A percentile compares a stretch with the other conserved stretches of the same genome.
phyloP scores from a whole-genome alignment of 2,888 invertebrate genomes.

The Drosophila fungiperda region DNA sequence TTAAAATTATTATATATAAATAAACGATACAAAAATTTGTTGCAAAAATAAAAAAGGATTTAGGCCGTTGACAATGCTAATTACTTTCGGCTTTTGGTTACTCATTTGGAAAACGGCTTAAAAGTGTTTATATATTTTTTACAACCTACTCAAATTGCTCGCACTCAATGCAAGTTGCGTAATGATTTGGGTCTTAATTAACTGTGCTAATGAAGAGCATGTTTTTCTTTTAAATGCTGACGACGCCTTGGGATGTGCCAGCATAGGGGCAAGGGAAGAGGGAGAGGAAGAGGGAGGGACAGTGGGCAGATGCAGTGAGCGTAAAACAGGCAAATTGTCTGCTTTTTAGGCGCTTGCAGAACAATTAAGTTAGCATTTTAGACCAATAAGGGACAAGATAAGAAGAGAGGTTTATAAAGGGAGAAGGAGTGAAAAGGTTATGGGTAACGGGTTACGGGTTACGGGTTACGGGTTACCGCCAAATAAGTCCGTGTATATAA shows the following conservation, averaged over 20 bases:
- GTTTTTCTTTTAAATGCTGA: slow-evolving; percentile 57
- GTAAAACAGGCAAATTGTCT: slow-evolving; percentile 69
- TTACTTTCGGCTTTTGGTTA: slow-evolving; percentile 13
- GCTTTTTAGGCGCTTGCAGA: slow-evolving; percentile 67
- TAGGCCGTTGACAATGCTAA: slow-evolving; percentile 2
- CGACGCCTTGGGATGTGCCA: slow-evolving; percentile 35
- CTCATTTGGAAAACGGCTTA: neutral
- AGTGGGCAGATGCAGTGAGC: slow-evolving; percentile 23
- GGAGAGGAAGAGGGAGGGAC: neutral
- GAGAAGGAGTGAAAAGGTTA: slow-evolving; percentile 4
- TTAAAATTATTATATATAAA: neutral
- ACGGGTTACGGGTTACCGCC: slow-evolving; percentile 36
- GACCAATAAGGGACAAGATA: slow-evolving; percentile 55
- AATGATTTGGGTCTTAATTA: slow-evolving; percentile 75
- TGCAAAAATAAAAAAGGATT: neutral
- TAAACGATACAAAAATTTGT: neutral
- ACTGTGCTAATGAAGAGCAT: slow-evolving; percentile 69
- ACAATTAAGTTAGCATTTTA: slow-evolving; percentile 77
- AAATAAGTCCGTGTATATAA: slow-evolving; percentile 65
- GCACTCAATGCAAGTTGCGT: slow-evolving; percentile 59
- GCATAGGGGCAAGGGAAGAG: neutral
- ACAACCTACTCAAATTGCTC: slow-evolving; percentile 31
- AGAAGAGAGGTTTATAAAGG: neutral
- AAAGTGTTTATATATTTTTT: slow-evolving; percentile 5
- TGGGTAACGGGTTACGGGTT: neutral